These are phyloP conservation scores for Gasterosteus nipponicus DNA, from an alignment of 2,113 vertebrate genomes.

Conservation along the genomic window DNA sequence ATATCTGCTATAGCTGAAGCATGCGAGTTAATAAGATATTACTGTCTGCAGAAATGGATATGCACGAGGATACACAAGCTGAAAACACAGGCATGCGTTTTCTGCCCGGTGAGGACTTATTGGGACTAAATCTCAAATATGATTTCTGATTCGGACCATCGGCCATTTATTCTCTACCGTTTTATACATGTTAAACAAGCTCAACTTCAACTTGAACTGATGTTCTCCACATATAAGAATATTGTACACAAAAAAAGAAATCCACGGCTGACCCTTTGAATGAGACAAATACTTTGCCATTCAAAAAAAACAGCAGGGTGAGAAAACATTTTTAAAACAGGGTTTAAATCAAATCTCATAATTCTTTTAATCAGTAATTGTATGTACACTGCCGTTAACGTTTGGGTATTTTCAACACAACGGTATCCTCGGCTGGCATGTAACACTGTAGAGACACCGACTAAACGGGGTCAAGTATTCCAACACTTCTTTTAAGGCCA, in stretches of 20 bases:
- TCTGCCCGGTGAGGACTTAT: background rate
- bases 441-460: background rate
- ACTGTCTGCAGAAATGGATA: constrained; percentile 31
- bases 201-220: constrained; percentile 1
- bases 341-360: background rate
- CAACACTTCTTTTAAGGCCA: background rate
- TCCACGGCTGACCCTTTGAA: constrained; percentile 1
- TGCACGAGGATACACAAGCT: constrained; percentile 27
- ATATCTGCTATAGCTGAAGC: constrained; percentile 49
- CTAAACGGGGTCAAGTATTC: background rate
- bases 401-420: background rate
- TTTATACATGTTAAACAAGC: background rate
- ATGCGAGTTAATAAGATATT: constrained; percentile 61
- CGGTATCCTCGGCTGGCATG: background rate
- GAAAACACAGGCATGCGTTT: constrained; percentile 17
- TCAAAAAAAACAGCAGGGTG: constrained; percentile 19
- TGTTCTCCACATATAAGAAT: constrained; percentile 2
- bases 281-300: background rate
- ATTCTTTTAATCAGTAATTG: background rate
- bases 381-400: background rate
- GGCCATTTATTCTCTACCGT: background rate
- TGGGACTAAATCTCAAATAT: constrained; percentile 30
- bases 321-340: background rate
- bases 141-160: constrained; percentile 61
- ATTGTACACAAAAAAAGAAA: background rate